Conservation (phyloP, 2,113 vertebrate genomes). For the Lipophrys pholis region DNA sequence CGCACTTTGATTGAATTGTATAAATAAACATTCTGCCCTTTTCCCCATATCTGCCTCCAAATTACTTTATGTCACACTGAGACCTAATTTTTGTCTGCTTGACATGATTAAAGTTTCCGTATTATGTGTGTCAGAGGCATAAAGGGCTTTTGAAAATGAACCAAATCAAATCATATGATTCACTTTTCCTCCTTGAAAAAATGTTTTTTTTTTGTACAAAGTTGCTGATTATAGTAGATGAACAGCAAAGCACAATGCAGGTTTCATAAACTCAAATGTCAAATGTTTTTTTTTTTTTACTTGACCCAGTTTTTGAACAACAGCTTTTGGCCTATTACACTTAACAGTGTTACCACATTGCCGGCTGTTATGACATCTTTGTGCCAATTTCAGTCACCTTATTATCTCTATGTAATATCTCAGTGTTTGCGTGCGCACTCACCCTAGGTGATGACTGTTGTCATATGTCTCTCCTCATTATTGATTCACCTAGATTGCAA, state of each 20-base stretch:
- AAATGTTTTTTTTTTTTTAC: constrained; percentile 17
- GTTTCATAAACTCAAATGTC: constrained; percentile 5
- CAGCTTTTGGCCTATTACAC: neutral
- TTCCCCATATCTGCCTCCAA: neutral
- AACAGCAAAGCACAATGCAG: neutral
- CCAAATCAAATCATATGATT: neutral
- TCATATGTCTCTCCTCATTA: neutral
- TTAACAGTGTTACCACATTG: neutral
- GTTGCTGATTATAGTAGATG: neutral
- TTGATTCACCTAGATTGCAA: constrained; percentile 11
- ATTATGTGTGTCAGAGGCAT: neutral
- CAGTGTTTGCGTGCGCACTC: neutral
- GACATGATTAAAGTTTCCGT: neutral
- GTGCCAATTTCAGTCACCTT: neutral
- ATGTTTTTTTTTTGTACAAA: constrained; percentile 2
- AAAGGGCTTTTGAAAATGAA: neutral
- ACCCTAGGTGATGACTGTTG: neutral
- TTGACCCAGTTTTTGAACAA: constrained; percentile 31
- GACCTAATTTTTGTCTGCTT: neutral
- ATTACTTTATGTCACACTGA: neutral
- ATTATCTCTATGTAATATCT: neutral
- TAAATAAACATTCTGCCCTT: neutral
- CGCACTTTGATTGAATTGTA: neutral
- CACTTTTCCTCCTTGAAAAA: neutral
- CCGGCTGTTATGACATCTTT: neutral